phyloP scores from a whole-genome alignment of 2,797 vertebrate genomes.

The Sciurus carolinensis region DNA sequence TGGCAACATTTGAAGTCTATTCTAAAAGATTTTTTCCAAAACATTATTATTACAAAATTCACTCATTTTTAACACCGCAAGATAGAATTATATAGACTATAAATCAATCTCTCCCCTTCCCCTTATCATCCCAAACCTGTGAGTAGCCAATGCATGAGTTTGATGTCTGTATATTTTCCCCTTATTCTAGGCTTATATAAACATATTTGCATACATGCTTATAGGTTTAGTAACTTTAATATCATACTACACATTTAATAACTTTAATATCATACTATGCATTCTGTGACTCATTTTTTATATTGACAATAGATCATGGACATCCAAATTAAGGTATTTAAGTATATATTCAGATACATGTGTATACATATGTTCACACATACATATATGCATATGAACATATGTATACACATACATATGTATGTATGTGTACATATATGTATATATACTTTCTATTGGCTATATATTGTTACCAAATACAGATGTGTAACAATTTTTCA shows the following conservation, averaged over 20 bases:
- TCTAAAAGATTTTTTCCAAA: not conserved
- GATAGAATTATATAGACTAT: not conserved
- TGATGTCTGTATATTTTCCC: not conserved
- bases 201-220: not conserved
- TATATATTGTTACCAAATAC: conserved; percentile 15
- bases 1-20: not conserved
- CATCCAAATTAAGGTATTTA: not conserved
- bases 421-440: not conserved
- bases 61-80: not conserved
- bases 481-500: not conserved
- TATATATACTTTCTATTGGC: not conserved
- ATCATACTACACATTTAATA: not conserved
- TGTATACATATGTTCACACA: no score
- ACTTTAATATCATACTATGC: not conserved
- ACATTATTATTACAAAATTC: conserved; percentile 9
- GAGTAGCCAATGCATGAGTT: not conserved
- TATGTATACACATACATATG: no score
- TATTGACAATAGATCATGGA: not conserved
- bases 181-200: not conserved
- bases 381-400: not conserved
- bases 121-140: not conserved
- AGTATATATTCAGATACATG: not conserved
- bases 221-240: not conserved
- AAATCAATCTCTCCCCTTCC: not conserved
- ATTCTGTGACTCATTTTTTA: conserved; percentile 12